Evolutionary conservation across 2,113 vertebrate species (phyloP).

Genomic region (Ploceus nigricollis): DNA sequence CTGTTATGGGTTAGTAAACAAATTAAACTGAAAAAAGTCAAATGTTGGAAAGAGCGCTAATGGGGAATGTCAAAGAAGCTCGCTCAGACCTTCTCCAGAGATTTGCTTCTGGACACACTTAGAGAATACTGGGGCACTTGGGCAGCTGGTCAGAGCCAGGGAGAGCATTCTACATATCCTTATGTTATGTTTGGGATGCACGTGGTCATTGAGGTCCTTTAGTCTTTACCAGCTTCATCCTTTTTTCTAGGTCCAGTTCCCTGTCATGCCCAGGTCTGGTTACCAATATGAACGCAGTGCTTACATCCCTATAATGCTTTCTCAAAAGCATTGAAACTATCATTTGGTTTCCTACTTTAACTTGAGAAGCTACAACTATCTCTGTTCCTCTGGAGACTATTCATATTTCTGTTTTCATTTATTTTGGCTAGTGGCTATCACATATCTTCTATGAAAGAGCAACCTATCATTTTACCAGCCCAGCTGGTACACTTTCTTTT

Average conservation of each 20-base stretch:
- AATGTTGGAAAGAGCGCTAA: not conserved
- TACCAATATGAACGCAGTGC: not conserved
- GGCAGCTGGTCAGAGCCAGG: not conserved
- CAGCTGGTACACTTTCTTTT: not conserved
- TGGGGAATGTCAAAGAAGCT: not conserved
- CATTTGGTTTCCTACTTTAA: not conserved
- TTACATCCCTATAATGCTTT: not conserved
- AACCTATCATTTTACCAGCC: not conserved
- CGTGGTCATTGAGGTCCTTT: accelerated
- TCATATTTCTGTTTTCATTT: not conserved
- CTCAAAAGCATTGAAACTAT: not conserved
- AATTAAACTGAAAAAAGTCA: not conserved
- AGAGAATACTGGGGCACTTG: not conserved
- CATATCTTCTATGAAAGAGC: not conserved
- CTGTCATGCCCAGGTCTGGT: not conserved
- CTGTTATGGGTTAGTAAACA: not conserved
- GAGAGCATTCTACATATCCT: accelerated
- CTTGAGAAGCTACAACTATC: not conserved
- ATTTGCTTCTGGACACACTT: not conserved
- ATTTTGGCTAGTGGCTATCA: not conserved
- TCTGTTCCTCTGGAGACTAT: not conserved
- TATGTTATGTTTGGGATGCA: not conserved
- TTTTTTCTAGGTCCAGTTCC: not conserved
- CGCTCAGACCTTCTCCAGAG: not conserved
- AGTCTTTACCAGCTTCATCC: not conserved